Percentiles rank a stretch among this genome's conserved stretches.
Conservation (phyloP, 2,888 invertebrate genomes). For the Leistus spinibarbis region DNA sequence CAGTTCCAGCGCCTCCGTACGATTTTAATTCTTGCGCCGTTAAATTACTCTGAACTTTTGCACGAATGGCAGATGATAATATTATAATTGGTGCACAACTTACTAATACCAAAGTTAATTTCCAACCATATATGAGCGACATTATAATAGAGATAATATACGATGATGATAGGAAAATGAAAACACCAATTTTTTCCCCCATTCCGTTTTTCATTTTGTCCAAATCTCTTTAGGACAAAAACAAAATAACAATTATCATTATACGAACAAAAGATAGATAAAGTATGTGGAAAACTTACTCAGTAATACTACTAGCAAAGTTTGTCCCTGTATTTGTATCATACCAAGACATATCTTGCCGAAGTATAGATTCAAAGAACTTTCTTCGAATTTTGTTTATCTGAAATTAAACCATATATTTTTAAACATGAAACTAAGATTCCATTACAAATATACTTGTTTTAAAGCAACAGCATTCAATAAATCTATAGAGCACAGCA, state of each 20-base stretch:
- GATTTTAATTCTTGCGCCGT: constrained; percentile 70
- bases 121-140: constrained; percentile 83
- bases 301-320: constrained; percentile 75
- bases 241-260: constrained; percentile 28
- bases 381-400: constrained; percentile 46
- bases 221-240: constrained; percentile 64
- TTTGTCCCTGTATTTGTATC: constrained; percentile 72
- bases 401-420: neutral
- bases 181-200: constrained; percentile 80
- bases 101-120: constrained; percentile 81
- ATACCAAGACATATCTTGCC: constrained; percentile 78
- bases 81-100: constrained; percentile 79
- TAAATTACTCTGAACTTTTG: constrained; percentile 73
- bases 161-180: constrained; percentile 73
- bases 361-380: constrained; percentile 48
- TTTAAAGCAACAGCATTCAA: constrained; percentile 63
- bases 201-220: constrained; percentile 83
- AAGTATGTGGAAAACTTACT: too few species aligned
- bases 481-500: constrained; percentile 61
- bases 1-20: constrained; percentile 77
- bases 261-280: neutral
- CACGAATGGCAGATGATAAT: constrained; percentile 74
- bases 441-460: constrained; percentile 52
- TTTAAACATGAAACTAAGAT: neutral
- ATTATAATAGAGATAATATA: constrained; percentile 73